Conservation (phyloP, 2,113 vertebrate genomes). For the Erpornis zantholeuca region DNA sequence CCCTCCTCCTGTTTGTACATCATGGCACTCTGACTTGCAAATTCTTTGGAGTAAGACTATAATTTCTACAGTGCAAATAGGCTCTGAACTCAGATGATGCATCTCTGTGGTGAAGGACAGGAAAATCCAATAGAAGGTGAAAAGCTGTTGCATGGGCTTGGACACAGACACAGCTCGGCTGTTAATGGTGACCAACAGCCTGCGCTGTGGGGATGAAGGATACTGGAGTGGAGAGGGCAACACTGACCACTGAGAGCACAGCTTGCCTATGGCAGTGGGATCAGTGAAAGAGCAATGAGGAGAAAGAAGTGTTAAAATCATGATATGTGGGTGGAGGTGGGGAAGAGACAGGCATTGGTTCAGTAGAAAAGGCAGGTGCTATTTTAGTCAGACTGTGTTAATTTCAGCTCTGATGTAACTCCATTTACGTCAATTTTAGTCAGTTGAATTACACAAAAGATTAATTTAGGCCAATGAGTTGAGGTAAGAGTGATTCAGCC, state of each 20-base stretch:
- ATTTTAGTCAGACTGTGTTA: constrained; percentile 57
- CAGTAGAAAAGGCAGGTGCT: not conserved
- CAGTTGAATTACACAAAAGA: constrained; percentile 41
- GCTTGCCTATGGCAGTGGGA: not conserved
- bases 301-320: constrained; percentile 20
- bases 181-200: not conserved
- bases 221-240: not conserved
- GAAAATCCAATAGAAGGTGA: not conserved
- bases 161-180: rapidly evolving
- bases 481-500: constrained; percentile 31
- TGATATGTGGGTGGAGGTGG: constrained; percentile 2
- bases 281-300: not conserved
- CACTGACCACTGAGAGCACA: not conserved
- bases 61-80: not conserved
- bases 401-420: constrained; percentile 61
- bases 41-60: not conserved
- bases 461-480: constrained; percentile 37
- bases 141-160: not conserved
- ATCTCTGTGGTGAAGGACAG: not conserved
- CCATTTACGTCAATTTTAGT: constrained; percentile 48
- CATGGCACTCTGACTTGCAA: not conserved
- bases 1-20: not conserved
- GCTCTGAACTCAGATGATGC: not conserved
- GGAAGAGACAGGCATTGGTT: not conserved
- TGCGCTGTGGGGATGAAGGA: not conserved